phyloP scores from a whole-genome alignment of 35 echinoderm and acorn worm species.

The Acanthaster planci region DNA sequence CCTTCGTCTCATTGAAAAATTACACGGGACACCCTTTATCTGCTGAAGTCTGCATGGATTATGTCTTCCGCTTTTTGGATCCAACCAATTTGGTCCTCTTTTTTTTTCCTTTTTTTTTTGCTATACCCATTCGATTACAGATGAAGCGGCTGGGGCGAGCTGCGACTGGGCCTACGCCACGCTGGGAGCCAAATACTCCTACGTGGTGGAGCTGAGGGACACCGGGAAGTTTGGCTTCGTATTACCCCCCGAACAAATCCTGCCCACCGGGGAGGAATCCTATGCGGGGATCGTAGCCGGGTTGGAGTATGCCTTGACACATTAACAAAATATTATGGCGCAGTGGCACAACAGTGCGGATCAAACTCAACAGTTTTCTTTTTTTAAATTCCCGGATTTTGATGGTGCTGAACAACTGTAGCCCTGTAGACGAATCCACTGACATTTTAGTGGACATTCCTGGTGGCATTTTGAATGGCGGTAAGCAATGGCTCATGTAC shows the following conservation, averaged over 20 bases:
- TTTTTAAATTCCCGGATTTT: too few species aligned
- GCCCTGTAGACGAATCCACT: too few species aligned
- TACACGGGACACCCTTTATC: too few species aligned
- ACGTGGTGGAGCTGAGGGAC: conserved; percentile 78
- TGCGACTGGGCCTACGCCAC: conserved; percentile 72
- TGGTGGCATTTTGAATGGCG: too few species aligned
- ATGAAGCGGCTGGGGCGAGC: conserved; percentile 73
- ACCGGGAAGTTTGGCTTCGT: conserved; percentile 72
- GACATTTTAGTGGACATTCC: too few species aligned
- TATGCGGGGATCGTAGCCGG: conserved; percentile 62
- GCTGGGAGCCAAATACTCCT: conserved; percentile 65
- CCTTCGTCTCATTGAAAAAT: too few species aligned
- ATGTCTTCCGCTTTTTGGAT: background rate
- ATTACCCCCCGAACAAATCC: conserved; percentile 75
- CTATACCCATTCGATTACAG: conserved; percentile 25
- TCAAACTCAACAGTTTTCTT: too few species aligned
- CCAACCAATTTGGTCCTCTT: background rate
- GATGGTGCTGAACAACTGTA: too few species aligned
- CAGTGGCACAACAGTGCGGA: too few species aligned
- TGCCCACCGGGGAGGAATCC: conserved; percentile 74
- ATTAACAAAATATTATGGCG: too few species aligned
- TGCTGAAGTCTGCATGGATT: too few species aligned
- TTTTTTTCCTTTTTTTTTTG: background rate
- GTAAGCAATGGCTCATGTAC: too few species aligned
- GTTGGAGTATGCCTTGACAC: conserved; percentile 35